Evolutionary conservation across 92 coral and sea anemone species (phyloP).

Genomic region (Epizoanthus ramosus): DNA sequence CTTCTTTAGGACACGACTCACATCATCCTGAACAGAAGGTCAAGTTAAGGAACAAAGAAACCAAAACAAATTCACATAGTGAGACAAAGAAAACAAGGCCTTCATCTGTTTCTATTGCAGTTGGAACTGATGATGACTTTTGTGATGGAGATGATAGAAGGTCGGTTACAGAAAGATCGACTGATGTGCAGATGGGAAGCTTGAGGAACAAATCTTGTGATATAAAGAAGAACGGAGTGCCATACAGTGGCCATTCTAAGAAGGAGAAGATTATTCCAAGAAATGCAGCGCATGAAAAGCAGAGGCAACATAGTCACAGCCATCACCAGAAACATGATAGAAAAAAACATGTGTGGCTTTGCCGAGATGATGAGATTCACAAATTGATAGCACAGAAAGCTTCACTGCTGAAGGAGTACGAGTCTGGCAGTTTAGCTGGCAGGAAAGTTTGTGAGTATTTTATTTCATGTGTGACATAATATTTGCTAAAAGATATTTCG

Average conservation of each 20-base stretch:
- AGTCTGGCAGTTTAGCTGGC: constrained; percentile 93
- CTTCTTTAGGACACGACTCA: neutral
- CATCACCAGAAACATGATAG: constrained; percentile 70
- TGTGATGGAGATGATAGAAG: constrained; percentile 33
- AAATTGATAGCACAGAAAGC: constrained; percentile 97
- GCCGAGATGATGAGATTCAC: constrained; percentile 95
- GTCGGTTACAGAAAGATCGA: constrained; percentile 38
- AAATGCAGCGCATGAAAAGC: constrained; percentile 60
- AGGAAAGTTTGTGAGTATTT: constrained; percentile 69
- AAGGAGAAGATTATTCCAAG: constrained; percentile 40
- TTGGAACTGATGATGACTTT: constrained; percentile 63
- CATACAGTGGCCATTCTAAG: constrained; percentile 9
- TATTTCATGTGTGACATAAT: too few species aligned
- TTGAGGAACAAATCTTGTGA: constrained; percentile 46
- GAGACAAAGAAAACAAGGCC: constrained; percentile 43
- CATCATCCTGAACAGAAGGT: constrained; percentile 22
- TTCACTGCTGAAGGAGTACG: constrained; percentile 86
- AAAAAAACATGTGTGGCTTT: constrained; percentile 93
- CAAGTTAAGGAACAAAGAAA: constrained; percentile 17
- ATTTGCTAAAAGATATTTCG: too few species aligned
- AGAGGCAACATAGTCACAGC: constrained; percentile 27
- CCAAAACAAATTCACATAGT: constrained; percentile 2
- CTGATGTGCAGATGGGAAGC: constrained; percentile 9
- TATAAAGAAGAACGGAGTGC: constrained; percentile 35
- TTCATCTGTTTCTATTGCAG: constrained; percentile 71